Evolutionary conservation across 2,888 invertebrate species (phyloP), one percentile per base, ranked within the genome.

Genomic region (Drosophila ustulata): DNA sequence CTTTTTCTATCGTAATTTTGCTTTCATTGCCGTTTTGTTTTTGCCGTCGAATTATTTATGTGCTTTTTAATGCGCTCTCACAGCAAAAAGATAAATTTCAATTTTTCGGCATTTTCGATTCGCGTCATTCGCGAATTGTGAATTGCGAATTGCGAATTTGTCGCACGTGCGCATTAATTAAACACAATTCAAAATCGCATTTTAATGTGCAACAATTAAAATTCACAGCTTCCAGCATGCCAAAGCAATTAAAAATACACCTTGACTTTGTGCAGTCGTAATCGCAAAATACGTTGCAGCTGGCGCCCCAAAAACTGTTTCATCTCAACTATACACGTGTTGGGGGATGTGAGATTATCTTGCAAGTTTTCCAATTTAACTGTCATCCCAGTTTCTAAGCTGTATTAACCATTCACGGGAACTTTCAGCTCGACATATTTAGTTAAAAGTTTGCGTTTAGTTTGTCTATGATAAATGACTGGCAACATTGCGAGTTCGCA

Each of bases 101-200:
- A 47, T 28, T 37, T 46, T 56, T 41, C 39, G 45, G 13, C 43
- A 56, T 34, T 34, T 34, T 11, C 11, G 32, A 8, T 32, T 32
- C 32, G 32, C 9, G 18, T 18, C 18, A 18, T 18, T 18, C 18
- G 18, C 18, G 9, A 34, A 34, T 34, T 34, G 34, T 34, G 34
- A 34, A 34, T 34, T 26, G 28, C 34, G n/a, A 37, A 28, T 28
- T 61, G 47, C 46, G 64, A 75, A 75, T 74, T 76, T 79, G 70
- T 77, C 72, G 52, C 83, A 74, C 74, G 67, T 70, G 85, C 57
- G 67, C 71, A 66, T 59, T 57, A 26, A 52, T 52, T 26, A 41
- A 50, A 61, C 51, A 50, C 67, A 76, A 66, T 71, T 56, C 58
- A 66, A 70, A 76, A 74, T 67, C 59, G 77, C 59, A 74, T 76